Base-by-base conservation (phyloP, 2,113 vertebrate species). In the Mus spicilegus region DNA sequence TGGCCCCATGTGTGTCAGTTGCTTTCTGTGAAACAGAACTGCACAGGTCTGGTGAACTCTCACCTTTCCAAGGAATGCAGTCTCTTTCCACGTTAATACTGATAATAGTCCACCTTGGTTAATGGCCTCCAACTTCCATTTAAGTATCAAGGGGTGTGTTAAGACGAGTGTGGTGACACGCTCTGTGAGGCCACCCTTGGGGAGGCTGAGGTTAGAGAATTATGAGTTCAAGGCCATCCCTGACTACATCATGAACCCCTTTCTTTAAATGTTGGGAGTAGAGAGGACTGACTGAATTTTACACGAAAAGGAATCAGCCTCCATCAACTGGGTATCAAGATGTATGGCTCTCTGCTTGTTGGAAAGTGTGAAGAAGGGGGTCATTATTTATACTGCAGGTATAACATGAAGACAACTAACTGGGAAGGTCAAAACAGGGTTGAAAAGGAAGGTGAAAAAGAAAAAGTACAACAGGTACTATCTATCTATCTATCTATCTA, bases 141-240 rank as follows among this genome's bases (percentile, higher is more conserved):
- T 96, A 98, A 98, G 96, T 95, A 97, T 98, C 97, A 98, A 97
- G 92, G 93, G 84, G 95, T 96, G 76, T 95, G 24, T 28, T 63
- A 65, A 85, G 13, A 20, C n/a, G 3, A 85, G 24, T 14, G n/a
- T 84, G 58, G 82, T 65, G 61, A 69, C 30, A 49, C 12, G 0
- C 46, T 28, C 28, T 65, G 26, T 65, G 39, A 49, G 82, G 36
- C 81, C 5, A 22, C 63, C 42, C 30, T n/a, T 26, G n/a, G 30
- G 30, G 33, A 56, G 46, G 33, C 67, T 36, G 30, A 24, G 19
- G 49, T 70, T 26, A 22, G 49, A 87, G 67, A n/a, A n/a, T 70
- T 51, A n/a, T 24, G 46, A 87, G 67, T 87, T 87, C 42, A 87
- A 87, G 65, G 65, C 30, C 63, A 87, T 19, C 46, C 11, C 30